phyloP scores from a whole-genome alignment of 1,140 invertebrate genomes.

The Leptonema lineaticorne region DNA sequence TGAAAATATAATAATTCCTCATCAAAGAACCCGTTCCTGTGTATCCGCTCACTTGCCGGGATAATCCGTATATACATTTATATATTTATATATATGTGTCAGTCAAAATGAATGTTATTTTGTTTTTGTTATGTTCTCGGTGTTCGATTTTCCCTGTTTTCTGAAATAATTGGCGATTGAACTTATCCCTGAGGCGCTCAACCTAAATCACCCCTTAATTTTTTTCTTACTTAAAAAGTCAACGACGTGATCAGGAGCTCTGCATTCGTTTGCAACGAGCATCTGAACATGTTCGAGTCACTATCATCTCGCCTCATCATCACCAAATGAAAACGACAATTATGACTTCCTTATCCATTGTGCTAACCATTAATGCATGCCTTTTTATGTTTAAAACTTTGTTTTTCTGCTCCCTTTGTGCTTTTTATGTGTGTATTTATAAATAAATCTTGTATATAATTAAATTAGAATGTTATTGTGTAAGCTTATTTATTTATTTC shows the following conservation, averaged over 20 bases:
- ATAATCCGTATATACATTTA: too few relatives aligned
- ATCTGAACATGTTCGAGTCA: constrained; percentile 28
- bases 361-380: constrained; percentile 18
- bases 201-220: constrained; percentile 40
- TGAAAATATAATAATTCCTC: background rate
- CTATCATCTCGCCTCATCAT: constrained; percentile 40
- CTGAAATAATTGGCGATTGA: constrained; percentile 26
- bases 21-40: background rate
- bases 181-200: constrained; percentile 38
- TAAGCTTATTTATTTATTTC: too few relatives aligned
- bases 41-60: constrained; percentile 8
- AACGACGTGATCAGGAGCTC: constrained; percentile 19
- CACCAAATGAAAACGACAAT: constrained; percentile 21
- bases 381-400: background rate
- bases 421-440: constrained; percentile 1
- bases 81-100: too few relatives aligned
- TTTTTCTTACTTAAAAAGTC: constrained; percentile 12
- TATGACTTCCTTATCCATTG: constrained; percentile 6
- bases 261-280: constrained; percentile 7
- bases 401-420: constrained; percentile 1
- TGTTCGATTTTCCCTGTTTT: constrained; percentile 29
- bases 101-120: constrained; percentile 23
- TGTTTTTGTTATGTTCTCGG: constrained; percentile 29
- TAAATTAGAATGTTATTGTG: too few relatives aligned
- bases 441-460: too few relatives aligned